Evolutionary conservation across 2,113 vertebrate genomes (phyloP).

Genomic region (Chinchilla lanigera): DNA sequence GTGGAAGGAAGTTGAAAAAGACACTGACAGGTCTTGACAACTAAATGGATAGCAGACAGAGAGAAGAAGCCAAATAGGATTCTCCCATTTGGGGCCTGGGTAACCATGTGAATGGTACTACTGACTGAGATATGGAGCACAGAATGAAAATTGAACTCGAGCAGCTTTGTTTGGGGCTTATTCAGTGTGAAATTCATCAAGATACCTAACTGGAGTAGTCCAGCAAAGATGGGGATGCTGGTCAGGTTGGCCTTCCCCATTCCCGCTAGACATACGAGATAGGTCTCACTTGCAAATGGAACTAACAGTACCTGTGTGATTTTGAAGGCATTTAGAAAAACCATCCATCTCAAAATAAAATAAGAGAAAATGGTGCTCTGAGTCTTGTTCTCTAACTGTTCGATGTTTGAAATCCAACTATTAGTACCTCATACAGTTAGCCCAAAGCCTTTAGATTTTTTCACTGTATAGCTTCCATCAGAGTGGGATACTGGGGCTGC

Average conservation of each 20-base stretch:
- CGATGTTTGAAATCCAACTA: not conserved
- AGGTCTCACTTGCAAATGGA: not conserved
- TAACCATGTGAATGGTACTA: not conserved
- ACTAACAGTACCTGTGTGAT: not conserved
- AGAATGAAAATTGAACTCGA: not conserved
- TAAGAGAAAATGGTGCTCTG: not conserved
- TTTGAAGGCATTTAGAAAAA: not conserved
- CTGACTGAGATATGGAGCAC: not conserved
- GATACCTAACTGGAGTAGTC: not conserved
- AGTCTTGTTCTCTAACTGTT: not conserved
- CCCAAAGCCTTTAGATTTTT: not conserved
- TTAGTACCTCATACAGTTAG: not conserved
- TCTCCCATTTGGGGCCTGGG: not conserved
- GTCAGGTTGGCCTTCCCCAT: not conserved
- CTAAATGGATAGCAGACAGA: not conserved
- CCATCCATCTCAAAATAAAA: not conserved
- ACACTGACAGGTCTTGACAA: not conserved
- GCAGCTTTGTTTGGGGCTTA: not conserved
- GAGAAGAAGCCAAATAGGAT: not conserved
- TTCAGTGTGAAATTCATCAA: not conserved
- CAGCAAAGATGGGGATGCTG: not conserved
- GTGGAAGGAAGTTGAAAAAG: not conserved
- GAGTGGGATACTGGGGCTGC: accelerated
- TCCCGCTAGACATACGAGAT: not conserved
- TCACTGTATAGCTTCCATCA: too few species aligned